These are phyloP conservation scores for Zoanthus gigantus DNA, from an alignment of 92 coral and sea anemone genomes.

Conservation along the genomic window DNA sequence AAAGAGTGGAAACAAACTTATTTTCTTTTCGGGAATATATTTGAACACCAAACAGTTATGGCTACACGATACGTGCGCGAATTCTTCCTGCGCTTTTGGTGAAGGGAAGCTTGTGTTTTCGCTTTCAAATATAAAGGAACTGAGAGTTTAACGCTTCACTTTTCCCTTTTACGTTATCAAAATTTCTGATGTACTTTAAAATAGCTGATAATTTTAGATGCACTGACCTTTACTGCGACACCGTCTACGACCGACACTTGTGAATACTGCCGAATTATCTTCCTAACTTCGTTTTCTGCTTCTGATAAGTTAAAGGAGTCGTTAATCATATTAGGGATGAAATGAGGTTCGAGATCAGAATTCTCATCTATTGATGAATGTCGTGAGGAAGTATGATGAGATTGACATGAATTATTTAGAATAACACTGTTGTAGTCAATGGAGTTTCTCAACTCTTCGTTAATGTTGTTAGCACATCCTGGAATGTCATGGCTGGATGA, in stretches of 20 bases:
- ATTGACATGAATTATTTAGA: constrained; percentile 15
- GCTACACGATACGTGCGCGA: too few relatives aligned
- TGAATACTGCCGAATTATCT: constrained; percentile 61
- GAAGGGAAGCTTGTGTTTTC: too few relatives aligned
- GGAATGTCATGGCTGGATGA: not conserved
- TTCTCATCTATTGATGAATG: constrained; percentile 55
- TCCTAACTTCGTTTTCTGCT: constrained; percentile 67
- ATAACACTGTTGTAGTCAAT: not conserved
- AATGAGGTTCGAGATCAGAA: constrained; percentile 77
- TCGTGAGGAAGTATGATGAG: constrained; percentile 35
- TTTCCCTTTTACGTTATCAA: not conserved
- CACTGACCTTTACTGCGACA: constrained; percentile 16
- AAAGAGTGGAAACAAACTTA: too few relatives aligned
- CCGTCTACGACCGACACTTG: constrained; percentile 57
- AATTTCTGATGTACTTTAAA: too few relatives aligned
- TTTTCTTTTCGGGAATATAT: too few relatives aligned
- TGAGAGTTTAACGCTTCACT: not conserved
- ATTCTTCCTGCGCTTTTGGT: too few relatives aligned
- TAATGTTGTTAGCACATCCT: not conserved
- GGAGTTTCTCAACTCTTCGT: constrained; percentile 12
- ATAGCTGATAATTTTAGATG: not conserved
- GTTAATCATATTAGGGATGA: constrained; percentile 50
- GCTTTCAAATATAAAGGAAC: not conserved
- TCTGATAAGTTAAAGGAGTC: constrained; percentile 71
- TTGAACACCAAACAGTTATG: too few relatives aligned